phyloP scores from a whole-genome alignment of 2,113 vertebrate genomes.

The Xenus cinereus region DNA sequence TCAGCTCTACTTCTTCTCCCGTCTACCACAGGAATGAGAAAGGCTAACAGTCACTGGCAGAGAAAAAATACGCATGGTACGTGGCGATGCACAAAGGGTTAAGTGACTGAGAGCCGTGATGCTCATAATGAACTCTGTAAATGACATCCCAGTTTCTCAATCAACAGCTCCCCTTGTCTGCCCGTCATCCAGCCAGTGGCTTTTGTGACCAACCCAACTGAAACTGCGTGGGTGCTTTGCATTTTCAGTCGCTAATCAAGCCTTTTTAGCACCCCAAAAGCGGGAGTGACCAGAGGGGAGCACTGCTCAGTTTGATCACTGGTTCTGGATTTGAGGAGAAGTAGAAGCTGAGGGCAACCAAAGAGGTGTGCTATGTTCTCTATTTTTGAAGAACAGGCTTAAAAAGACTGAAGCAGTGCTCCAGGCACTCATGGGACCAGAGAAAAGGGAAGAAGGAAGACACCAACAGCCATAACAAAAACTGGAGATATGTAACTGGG shows the following conservation, averaged over 20 bases:
- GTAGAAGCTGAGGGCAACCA: slow-evolving; percentile 47
- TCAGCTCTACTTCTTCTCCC: slow-evolving; percentile 52
- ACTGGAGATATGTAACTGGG: slow-evolving; percentile 84
- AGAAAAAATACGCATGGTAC: background rate
- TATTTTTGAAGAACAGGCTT: slow-evolving; percentile 42
- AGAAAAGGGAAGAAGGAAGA: slow-evolving; percentile 75
- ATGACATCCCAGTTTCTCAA: slow-evolving; percentile 40
- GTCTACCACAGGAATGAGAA: background rate
- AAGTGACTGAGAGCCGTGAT: slow-evolving; percentile 35
- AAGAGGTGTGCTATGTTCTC: slow-evolving; percentile 61
- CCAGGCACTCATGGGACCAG: slow-evolving; percentile 63
- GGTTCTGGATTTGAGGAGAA: slow-evolving; percentile 62
- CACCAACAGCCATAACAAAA: slow-evolving; percentile 77
- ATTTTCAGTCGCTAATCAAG: background rate
- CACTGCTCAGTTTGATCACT: background rate
- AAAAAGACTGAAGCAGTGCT: slow-evolving; percentile 61
- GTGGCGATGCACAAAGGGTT: background rate
- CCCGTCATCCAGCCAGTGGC: background rate
- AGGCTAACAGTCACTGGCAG: background rate
- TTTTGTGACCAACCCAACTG: background rate
- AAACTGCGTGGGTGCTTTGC: background rate
- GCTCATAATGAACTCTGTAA: slow-evolving; percentile 55
- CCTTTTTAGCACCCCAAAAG: background rate
- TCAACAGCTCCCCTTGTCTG: background rate
- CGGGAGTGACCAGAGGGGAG: background rate